phyloP scores from a whole-genome alignment of 2,113 vertebrate species.

The Rhinopomastus cyanomelas region DNA sequence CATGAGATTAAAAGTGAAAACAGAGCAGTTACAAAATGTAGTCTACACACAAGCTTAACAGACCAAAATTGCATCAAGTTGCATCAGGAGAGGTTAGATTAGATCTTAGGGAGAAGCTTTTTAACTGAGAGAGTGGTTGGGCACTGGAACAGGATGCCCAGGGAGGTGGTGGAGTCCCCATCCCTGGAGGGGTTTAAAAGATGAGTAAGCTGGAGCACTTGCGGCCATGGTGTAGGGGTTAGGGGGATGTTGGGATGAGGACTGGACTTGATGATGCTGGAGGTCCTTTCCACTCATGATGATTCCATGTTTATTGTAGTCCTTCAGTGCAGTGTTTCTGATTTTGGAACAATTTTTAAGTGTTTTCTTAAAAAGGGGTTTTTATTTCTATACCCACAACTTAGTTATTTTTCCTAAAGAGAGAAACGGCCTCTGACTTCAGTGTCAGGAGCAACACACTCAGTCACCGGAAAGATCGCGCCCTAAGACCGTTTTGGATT shows the following conservation, averaged over 20 bases:
- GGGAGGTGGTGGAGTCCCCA: no score
- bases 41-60: neutral
- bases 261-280: no score
- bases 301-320: rapidly evolving
- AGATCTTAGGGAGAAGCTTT: no score
- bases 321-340: neutral
- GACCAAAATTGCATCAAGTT: no score
- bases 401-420: neutral
- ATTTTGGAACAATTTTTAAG: neutral
- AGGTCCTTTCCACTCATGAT: no score
- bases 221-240: no score
- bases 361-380: neutral
- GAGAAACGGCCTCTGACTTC: neutral
- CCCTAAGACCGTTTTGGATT: neutral
- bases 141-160: no score
- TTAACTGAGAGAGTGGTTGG: no score
- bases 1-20: neutral
- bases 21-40: neutral
- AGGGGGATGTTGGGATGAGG: no score
- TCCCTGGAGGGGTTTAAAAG: no score
- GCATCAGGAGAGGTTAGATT: no score
- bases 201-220: no score
- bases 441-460: neutral
- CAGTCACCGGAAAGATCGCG: neutral
- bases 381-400: neutral